Percentiles rank a stretch among this genome's conserved stretches.
Evolutionary conservation across 2,797 vertebrate species (phyloP).

Genomic region (Erethizon dorsatum): DNA sequence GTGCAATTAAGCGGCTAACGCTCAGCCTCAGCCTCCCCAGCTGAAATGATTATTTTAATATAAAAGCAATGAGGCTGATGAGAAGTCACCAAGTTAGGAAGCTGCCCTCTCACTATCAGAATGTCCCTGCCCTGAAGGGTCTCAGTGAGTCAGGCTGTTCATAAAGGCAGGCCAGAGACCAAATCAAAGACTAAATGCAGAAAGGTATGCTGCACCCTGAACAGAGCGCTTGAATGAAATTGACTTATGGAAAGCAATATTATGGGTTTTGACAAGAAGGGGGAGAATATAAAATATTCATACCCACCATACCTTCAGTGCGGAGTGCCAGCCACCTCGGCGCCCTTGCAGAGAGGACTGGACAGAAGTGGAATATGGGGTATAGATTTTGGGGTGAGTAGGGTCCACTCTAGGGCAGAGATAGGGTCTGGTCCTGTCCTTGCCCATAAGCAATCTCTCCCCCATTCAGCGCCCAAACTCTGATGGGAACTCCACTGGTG

Average conservation of each 20-base stretch:
- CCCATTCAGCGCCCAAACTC: neutral
- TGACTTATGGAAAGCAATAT: conserved; percentile 45
- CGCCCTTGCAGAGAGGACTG: neutral
- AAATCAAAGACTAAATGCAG: conserved; percentile 41
- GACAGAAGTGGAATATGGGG: neutral
- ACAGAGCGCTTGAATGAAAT: neutral
- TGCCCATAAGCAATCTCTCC: no score
- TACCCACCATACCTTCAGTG: neutral
- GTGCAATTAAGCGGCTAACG: conserved; percentile 24
- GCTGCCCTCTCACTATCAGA: neutral
- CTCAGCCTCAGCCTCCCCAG: neutral
- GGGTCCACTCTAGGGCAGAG: neutral
- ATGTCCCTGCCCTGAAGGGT: conserved; percentile 42
- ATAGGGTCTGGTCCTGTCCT: neutral
- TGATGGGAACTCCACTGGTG: neutral
- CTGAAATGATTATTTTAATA: conserved; percentile 67
- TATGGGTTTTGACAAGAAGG: conserved; percentile 60
- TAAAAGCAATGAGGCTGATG: conserved; percentile 23
- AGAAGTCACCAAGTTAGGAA: conserved; percentile 32
- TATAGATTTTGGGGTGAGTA: neutral
- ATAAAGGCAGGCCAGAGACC: conserved; percentile 37
- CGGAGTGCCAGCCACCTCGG: neutral
- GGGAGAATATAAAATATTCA: conserved; percentile 69
- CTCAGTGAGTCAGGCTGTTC: conserved; percentile 45
- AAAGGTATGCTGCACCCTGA: conserved; percentile 27